These are phyloP conservation scores for Esox lucius DNA, from an alignment of 2,797 vertebrate species.

Conservation along the genomic window DNA sequence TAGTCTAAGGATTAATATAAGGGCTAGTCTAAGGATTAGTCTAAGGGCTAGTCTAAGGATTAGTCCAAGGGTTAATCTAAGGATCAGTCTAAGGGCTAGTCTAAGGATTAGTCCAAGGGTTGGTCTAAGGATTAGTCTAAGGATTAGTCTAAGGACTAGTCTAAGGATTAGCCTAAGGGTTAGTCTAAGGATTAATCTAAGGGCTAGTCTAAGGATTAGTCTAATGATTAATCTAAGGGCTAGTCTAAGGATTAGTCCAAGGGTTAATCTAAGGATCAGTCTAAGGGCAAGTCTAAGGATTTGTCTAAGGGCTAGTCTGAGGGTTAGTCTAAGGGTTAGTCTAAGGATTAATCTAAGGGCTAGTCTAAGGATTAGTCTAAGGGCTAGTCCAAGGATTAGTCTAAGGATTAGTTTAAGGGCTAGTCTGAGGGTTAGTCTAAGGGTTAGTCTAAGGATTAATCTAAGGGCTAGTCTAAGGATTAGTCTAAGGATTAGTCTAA, in stretches of 20 bases:
- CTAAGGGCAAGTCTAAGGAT: background rate
- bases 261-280: background rate
- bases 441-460: no score
- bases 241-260: background rate
- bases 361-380: no score
- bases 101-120: background rate
- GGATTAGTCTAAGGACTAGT: background rate
- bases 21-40: background rate
- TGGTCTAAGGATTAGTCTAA: background rate
- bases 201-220: background rate
- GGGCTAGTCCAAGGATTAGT: no score
- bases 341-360: no score
- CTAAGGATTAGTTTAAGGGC: no score
- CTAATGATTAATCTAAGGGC: no score
- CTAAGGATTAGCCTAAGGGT: background rate
- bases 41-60: background rate
- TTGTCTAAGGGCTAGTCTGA: background rate
- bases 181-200: background rate
- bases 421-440: no score
- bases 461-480: no score
- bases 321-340: no score
- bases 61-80: background rate
- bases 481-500: no score
- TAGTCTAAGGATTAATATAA: background rate
- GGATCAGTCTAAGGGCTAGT: background rate